Conservation (phyloP, 2,888 invertebrate species). For the Erynnis tages region DNA sequence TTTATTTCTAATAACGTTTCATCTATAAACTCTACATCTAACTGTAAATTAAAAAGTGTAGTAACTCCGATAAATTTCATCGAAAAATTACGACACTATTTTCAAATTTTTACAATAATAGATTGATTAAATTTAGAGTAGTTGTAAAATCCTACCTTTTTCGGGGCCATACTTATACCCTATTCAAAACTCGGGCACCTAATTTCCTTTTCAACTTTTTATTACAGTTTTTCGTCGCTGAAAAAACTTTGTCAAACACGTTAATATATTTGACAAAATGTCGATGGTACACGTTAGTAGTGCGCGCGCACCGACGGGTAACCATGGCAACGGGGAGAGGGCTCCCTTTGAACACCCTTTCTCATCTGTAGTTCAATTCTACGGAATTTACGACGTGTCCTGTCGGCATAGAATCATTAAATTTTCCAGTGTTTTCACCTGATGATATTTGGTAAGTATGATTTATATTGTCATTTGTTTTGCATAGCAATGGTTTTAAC, state of each 20-base stretch:
- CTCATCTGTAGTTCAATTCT: slow-evolving; percentile 29
- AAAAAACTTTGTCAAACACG: slow-evolving; percentile 52
- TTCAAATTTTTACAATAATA: no score
- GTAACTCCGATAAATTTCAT: no score
- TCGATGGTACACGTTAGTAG: slow-evolving; percentile 21
- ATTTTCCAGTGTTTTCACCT: neutral
- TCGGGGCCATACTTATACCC: slow-evolving; percentile 57
- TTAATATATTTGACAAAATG: slow-evolving; percentile 55
- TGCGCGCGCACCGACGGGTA: slow-evolving; percentile 70
- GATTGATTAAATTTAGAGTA: no score
- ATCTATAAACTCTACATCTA: no score
- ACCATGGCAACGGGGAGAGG: slow-evolving; percentile 54
- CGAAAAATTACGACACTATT: no score
- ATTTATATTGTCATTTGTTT: neutral
- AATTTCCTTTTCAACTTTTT: neutral
- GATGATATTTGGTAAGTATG: slow-evolving; percentile 18
- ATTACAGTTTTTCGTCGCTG: neutral
- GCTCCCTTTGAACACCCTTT: slow-evolving; percentile 35
- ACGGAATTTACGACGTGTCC: slow-evolving; percentile 30
- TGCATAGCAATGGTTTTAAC: neutral
- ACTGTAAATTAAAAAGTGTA: no score
- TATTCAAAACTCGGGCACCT: slow-evolving; percentile 10
- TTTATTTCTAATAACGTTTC: neutral
- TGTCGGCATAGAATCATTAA: slow-evolving; percentile 12
- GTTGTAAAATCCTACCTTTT: slow-evolving; percentile 66